These are phyloP conservation scores for Muntiacus muntjak DNA, from an alignment of 2,113 vertebrate genomes.

Conservation along the genomic window DNA sequence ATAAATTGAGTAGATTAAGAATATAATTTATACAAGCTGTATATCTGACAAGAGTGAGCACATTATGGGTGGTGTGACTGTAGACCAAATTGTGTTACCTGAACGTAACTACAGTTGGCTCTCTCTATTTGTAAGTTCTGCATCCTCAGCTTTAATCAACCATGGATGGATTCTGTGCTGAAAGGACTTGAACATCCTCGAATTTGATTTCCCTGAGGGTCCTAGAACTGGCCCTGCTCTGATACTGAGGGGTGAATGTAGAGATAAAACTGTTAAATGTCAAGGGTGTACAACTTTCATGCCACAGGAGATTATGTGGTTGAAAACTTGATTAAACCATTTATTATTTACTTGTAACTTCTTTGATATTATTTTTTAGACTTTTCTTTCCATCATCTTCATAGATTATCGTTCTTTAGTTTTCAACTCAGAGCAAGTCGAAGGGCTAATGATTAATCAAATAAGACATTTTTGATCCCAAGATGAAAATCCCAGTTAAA, in stretches of 20 bases:
- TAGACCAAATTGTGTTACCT: neutral
- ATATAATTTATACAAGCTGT: neutral
- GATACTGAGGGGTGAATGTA: neutral
- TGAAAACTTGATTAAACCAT: neutral
- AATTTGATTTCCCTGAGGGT: neutral
- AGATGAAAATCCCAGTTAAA: neutral
- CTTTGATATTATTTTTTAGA: neutral
- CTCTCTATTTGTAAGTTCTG: neutral
- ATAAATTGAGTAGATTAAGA: neutral
- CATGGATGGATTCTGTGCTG: neutral
- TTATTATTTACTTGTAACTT: neutral
- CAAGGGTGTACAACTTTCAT: neutral
- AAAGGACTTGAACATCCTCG: neutral
- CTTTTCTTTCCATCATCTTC: neutral
- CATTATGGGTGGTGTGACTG: neutral
- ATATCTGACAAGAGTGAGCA: neutral
- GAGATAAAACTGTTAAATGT: neutral
- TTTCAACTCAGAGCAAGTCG: neutral
- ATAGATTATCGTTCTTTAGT: neutral
- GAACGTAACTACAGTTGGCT: neutral
- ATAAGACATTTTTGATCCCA: neutral
- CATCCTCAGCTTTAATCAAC: neutral
- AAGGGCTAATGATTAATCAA: neutral
- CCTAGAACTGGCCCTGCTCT: neutral
- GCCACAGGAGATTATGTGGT: neutral